Conservation (phyloP, 2,888 invertebrate species). For the Drosophila longiperda region DNA sequence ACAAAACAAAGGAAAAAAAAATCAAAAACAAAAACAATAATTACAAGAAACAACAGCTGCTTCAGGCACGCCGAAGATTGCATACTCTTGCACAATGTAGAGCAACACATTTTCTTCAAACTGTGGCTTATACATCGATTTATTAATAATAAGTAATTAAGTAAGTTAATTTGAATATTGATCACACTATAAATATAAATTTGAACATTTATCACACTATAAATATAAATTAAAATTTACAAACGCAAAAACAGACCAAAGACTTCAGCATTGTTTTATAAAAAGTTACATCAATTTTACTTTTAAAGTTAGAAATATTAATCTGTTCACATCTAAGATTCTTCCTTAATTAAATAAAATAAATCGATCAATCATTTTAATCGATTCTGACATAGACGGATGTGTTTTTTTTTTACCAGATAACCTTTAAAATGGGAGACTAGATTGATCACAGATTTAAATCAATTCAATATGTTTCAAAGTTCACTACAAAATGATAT, state of each 20-base stretch:
- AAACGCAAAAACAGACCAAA: background rate
- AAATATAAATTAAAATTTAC: background rate
- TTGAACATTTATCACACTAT: background rate
- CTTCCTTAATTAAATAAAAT: background rate
- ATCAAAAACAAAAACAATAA: slow-evolving; percentile 7
- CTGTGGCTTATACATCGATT: background rate
- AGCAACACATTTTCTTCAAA: background rate
- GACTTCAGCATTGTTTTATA: background rate
- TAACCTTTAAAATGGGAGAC: background rate
- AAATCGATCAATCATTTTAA: background rate
- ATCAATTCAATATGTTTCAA: background rate
- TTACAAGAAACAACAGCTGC: background rate
- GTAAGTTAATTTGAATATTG: too few relatives aligned
- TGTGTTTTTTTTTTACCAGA: background rate
- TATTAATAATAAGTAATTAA: too few relatives aligned
- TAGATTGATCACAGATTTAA: background rate
- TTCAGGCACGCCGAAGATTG: background rate
- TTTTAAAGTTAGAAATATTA: background rate
- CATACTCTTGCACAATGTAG: background rate
- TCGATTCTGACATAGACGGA: background rate
- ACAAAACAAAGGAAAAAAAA: background rate
- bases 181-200: too few relatives aligned
- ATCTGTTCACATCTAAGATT: background rate
- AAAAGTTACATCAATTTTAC: background rate
- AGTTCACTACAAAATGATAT: background rate